A percentile compares a stretch with the other conserved stretches of the same genome.
phyloP scores from a whole-genome alignment of 2,797 vertebrate genomes.

The Rhinophrynus dorsalis region DNA sequence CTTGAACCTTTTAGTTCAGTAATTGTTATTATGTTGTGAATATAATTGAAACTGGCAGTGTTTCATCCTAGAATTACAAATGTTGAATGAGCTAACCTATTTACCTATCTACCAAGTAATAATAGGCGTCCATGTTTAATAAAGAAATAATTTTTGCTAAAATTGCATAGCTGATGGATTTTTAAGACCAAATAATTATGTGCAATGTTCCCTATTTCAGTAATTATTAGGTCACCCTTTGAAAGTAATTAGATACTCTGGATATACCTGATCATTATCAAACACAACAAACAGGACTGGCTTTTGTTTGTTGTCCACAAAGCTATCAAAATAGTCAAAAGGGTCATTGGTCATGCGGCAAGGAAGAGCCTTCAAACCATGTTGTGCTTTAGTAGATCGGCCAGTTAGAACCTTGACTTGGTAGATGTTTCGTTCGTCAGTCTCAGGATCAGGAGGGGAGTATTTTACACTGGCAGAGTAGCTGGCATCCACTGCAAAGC shows the following conservation, averaged over 20 bases:
- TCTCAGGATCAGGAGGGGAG: constrained; percentile 33
- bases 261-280: constrained; percentile 70
- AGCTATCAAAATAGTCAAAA: constrained; percentile 61
- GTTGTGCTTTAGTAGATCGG: constrained; percentile 41
- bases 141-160: no score
- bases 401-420: constrained; percentile 63
- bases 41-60: no score
- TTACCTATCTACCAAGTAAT: no score
- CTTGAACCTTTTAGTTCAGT: no score
- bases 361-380: constrained; percentile 42
- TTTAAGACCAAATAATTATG: no score
- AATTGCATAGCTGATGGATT: no score
- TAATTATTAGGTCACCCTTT: no score
- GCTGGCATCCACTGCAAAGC: constrained; percentile 61
- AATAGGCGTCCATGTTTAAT: no score
- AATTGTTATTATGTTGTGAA: no score
- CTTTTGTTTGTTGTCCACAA: constrained; percentile 55
- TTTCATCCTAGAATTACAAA: no score
- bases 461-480: constrained; percentile 42
- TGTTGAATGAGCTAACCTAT: no score
- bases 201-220: no score
- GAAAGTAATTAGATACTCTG: constrained; percentile 67
- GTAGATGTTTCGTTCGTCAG: constrained; percentile 55
- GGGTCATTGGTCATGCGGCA: constrained; percentile 46
- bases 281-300: constrained; percentile 66